Evolutionary conservation across 2,888 invertebrate species (phyloP), one percentile per base, ranked within the genome.

Genomic region (Drosophila nigricruria): DNA sequence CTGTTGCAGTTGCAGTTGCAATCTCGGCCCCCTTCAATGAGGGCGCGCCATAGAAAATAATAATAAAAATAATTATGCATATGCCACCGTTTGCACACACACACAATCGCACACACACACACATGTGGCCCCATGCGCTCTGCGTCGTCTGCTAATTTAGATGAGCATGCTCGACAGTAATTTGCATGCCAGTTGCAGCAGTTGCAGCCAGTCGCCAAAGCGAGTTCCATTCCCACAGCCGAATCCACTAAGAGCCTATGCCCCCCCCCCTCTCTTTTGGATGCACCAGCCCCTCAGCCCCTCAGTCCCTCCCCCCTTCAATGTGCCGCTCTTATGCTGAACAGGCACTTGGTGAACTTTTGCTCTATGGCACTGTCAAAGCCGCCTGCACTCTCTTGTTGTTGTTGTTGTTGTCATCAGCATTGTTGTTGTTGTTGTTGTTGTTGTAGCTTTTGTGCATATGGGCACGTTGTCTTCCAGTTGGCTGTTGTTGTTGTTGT

Each of bases 51-150:
- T 79, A 69, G 73, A 88, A 83, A 88, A 85, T 88, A 88, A 85
- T 85, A 88, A 86, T 86, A 88, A 81, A 86, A 86, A 85, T 88
- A 85, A 86, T 86, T 88, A 85, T 88, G 83, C 86, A 85, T 85
- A 88, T 85, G 88, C 85, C 81, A 86, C 86, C 74, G 77, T 76
- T 60, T 57, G 54, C 38, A 27, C 43, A 10, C n/a, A 36, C 49
- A 32, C 10, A 32, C 50, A 27, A 38, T 18, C 40, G 9, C n/a
- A 32, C 45, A 36, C 50, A n/a, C 16, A 23, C 14, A 30, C 40
- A 16, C n/a, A 30, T 43, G 27, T n/a, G 27, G 25, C 53, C 53
- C 38, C 38, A 38, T 30, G 42, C 56, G 20, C 42, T 36, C 42
- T 36, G 53, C 54, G 64, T 70, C 69, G 78, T 67, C 79, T 73